Evolutionary conservation across 2,797 vertebrate species (phyloP).

Genomic region (Syndactyla subalaris): DNA sequence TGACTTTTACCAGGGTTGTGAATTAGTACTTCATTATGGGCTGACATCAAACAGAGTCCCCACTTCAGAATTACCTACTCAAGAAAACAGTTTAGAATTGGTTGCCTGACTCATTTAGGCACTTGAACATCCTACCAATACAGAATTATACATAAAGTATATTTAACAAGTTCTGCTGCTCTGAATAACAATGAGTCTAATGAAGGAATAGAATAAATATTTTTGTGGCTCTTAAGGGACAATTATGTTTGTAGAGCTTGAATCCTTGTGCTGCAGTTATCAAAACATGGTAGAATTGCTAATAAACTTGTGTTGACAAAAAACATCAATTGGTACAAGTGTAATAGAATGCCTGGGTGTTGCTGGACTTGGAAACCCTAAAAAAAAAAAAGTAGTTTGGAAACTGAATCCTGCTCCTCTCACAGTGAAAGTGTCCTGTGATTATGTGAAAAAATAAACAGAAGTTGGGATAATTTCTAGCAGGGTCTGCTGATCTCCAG

Average conservation of each 20-base stretch:
- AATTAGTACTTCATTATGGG: slow-evolving; percentile 35
- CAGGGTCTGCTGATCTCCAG: not conserved
- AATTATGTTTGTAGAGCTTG: not conserved
- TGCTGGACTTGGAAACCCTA: not conserved
- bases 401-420: not conserved
- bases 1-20: not conserved
- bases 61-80: not conserved
- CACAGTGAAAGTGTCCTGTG: not conserved
- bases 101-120: slow-evolving; percentile 27
- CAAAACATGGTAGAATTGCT: not conserved
- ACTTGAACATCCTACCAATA: not conserved
- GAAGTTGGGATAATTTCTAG: not conserved
- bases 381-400: not conserved
- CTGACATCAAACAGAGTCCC: not conserved
- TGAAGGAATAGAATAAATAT: not conserved
- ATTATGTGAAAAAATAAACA: not conserved
- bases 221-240: not conserved
- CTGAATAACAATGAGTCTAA: not conserved
- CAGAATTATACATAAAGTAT: not conserved
- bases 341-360: not conserved
- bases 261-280: not conserved
- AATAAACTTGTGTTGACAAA: not conserved
- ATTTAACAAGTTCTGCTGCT: slow-evolving; percentile 4
- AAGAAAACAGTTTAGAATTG: slow-evolving; percentile 18
- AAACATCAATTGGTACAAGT: not conserved